Evolutionary conservation across 35 echinoderm and acorn worm species (phyloP), one percentile per base, ranked within the genome.

Genomic region (Apostichopus japonicus): DNA sequence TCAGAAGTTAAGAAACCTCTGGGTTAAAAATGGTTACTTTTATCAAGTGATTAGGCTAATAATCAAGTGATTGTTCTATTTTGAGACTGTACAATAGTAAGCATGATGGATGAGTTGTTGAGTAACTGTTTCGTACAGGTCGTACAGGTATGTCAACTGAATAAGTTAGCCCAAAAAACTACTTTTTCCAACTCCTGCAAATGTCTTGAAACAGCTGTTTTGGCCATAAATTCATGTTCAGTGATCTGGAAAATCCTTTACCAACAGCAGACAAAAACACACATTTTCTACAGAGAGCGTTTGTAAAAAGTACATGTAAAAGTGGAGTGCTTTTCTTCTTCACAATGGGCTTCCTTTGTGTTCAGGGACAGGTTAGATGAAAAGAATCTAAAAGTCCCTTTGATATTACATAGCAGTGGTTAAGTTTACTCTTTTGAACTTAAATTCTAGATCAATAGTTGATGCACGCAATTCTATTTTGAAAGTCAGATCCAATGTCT

Each of bases 241-340:
- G 54, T 58, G 81, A 84, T 84, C 21, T 58, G 81, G 81, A 84
- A 84, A 84, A 83, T 83, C 52, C 79, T 83, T 83, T 55, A 10
- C 44, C 54, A n/a, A 21, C 54, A 23, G 53, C 54, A 84, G 16
- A 84, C 6, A 83, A 84, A 84, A 84, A 23, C 81, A 84, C 81
- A 24, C 23, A 58, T 55, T 58, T 58, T 5, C 19, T 59, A 58
- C 8, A 84, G 81, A 17, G 54, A 84, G 55, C 19, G 21, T 84
- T 84, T 84, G 54, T 58, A 24, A 59, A 23, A 58, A 6, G 14
- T 44, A 23, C 81, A 22, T 21, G 33, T 80, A 23, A 84, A 84
- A 56, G 15, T 84, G 54, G 9, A 84, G 56, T 58, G 6, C 81
- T 84, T 59, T 53, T 56, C 24, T 13, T 83, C 11, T 16, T 84